Conservation (phyloP, 2,888 invertebrate genomes). For the Phyllotreta striolata region DNA sequence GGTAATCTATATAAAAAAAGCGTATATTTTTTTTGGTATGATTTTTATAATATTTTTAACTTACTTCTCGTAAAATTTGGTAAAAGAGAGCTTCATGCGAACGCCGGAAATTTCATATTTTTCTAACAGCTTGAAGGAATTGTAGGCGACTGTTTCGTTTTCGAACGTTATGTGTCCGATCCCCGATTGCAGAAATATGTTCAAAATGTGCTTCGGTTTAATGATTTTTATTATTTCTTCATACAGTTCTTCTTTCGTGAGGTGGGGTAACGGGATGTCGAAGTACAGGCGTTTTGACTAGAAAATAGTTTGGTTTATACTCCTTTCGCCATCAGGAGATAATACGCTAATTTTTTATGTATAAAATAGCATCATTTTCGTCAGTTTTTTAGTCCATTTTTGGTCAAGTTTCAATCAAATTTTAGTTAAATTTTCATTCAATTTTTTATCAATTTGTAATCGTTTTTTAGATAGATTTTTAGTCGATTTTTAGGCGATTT, state of each 20-base stretch:
- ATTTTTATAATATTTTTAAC: slow-evolving; percentile 5
- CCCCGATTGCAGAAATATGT: slow-evolving; percentile 32
- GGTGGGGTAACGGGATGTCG: slow-evolving; percentile 27
- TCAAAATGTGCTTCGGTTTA: slow-evolving; percentile 27
- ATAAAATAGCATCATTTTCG: too few relatives aligned
- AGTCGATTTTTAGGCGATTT: too few relatives aligned
- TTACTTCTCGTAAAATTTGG: slow-evolving; percentile 30
- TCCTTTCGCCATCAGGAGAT: too few relatives aligned
- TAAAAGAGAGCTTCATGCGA: slow-evolving; percentile 27
- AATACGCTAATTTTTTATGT: too few relatives aligned
- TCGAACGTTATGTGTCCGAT: slow-evolving; percentile 34
- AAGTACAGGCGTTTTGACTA: slow-evolving; percentile 38
- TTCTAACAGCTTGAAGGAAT: slow-evolving; percentile 22
- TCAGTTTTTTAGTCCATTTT: too few relatives aligned
- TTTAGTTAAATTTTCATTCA: too few relatives aligned
- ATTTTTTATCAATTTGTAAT: too few relatives aligned
- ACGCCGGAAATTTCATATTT: slow-evolving; percentile 24
- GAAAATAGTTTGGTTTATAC: slow-evolving; percentile 18
- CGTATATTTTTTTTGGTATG: too few relatives aligned
- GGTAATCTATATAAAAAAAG: too few relatives aligned
- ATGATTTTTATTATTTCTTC: slow-evolving; percentile 29
- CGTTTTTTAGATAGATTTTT: too few relatives aligned
- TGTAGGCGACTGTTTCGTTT: slow-evolving; percentile 27
- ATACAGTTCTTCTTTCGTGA: slow-evolving; percentile 38
- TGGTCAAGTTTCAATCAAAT: too few relatives aligned